Evolutionary conservation across 2,113 vertebrate species (phyloP).

Genomic region (Chunga burmeisteri): DNA sequence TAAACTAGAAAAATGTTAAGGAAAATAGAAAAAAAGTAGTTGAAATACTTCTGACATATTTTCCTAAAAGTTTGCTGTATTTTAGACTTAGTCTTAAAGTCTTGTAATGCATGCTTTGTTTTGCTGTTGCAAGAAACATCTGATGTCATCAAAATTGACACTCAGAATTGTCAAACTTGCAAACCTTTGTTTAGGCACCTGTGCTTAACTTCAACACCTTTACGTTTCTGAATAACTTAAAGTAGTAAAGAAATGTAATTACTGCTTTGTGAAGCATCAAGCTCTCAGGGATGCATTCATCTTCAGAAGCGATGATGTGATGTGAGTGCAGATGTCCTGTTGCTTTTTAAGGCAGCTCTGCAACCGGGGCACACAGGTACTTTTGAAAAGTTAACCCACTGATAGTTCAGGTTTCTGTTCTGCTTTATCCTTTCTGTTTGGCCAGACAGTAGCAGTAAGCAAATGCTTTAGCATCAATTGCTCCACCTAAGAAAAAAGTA

Average conservation of each 20-base stretch:
- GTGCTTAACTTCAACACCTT: neutral
- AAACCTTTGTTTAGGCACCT: neutral
- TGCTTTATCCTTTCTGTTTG: neutral
- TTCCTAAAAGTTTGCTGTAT: neutral
- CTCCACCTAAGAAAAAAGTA: neutral
- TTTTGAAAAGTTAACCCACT: neutral
- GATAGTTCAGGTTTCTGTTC: neutral
- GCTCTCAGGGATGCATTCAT: neutral
- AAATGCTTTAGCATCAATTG: neutral
- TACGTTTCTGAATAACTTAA: neutral
- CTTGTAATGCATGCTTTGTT: neutral
- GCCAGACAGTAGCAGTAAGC: neutral
- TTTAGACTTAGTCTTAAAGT: neutral
- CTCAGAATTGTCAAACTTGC: neutral
- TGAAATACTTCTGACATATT: neutral
- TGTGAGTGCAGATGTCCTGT: neutral
- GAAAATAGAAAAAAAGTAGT: neutral
- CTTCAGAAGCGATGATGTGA: neutral
- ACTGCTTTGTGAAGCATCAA: neutral
- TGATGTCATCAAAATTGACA: neutral
- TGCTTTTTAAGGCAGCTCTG: neutral
- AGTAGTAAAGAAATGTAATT: neutral
- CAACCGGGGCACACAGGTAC: neutral
- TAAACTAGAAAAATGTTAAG: neutral
- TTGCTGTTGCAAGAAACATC: neutral